Percentiles rank a stretch among this genome's conserved stretches.
Evolutionary conservation across 2,888 invertebrate species (phyloP).

Genomic region (Macaria notata): DNA sequence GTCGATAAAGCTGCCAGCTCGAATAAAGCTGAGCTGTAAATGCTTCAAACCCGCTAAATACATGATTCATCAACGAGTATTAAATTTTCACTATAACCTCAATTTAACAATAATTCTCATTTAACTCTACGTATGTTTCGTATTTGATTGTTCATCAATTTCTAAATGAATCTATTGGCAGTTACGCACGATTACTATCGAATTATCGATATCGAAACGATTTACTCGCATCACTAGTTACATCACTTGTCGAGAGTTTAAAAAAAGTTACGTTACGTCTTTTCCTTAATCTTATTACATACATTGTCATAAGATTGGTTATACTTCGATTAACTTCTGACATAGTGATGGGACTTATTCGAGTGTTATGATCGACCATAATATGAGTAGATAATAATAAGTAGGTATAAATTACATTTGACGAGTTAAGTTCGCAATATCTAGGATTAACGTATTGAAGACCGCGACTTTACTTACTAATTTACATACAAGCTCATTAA

Average conservation of each 20-base stretch:
- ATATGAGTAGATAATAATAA: not conserved
- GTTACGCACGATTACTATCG: constrained; percentile 53
- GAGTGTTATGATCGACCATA: constrained; percentile 10
- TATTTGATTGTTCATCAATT: constrained; percentile 56
- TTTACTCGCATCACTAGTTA: constrained; percentile 26
- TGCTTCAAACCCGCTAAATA: constrained; percentile 53
- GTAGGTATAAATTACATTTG: constrained; percentile 6
- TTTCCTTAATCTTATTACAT: constrained; percentile 24
- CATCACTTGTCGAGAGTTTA: constrained; percentile 5
- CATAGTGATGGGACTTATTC: not conserved
- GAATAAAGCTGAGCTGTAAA: constrained; percentile 43
- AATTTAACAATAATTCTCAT: constrained; percentile 72
- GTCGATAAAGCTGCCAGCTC: constrained; percentile 28
- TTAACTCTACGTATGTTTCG: constrained; percentile 67
- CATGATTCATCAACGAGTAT: constrained; percentile 72
- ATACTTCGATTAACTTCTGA: not conserved
- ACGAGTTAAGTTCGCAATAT: constrained; percentile 46
- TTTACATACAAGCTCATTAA: constrained; percentile 79
- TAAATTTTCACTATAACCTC: constrained; percentile 77
- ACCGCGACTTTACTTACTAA: constrained; percentile 53
- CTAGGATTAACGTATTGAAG: constrained; percentile 47
- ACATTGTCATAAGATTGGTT: not conserved
- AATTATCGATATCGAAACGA: constrained; percentile 43
- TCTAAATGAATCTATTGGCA: constrained; percentile 72
- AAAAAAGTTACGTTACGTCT: constrained; percentile 19